A percentile compares a stretch with the other conserved stretches of the same genome.
These are phyloP conservation scores for Steinernema hermaphroditum DNA, from an alignment of 2,888 invertebrate genomes.

Conservation along the genomic window DNA sequence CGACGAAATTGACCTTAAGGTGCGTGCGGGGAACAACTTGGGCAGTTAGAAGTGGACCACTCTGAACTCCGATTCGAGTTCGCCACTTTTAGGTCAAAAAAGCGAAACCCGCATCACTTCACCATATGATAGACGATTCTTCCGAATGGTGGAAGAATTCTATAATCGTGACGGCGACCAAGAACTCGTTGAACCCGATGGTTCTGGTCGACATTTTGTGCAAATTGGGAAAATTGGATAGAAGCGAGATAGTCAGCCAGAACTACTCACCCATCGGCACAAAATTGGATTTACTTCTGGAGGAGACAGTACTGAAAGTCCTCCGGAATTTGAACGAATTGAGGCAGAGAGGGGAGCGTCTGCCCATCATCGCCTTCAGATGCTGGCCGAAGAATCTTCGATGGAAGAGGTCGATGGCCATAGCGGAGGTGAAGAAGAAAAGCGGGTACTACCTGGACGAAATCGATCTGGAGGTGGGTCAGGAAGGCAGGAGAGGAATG, in stretches of 20 bases:
- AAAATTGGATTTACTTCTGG: not conserved
- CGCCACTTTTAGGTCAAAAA: too few species aligned
- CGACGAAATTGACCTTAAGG: slow-evolving; percentile 1
- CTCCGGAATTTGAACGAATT: not conserved
- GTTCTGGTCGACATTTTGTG: not conserved
- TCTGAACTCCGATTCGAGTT: too few species aligned
- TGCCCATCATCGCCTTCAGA: not conserved
- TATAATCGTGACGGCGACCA: not conserved
- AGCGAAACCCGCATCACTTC: too few species aligned
- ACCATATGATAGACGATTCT: not conserved
- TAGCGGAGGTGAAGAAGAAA: not conserved
- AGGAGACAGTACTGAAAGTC: not conserved
- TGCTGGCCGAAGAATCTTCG: not conserved
- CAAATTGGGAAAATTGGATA: not conserved
- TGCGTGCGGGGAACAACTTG: too few species aligned
- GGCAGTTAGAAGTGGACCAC: too few species aligned
- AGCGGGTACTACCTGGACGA: not conserved
- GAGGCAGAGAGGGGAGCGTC: not conserved
- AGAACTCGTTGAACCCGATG: not conserved
- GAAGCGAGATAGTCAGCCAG: not conserved
- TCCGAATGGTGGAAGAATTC: not conserved
- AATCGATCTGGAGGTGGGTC: slow-evolving; percentile 3
- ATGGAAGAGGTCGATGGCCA: not conserved
- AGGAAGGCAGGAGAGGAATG: too few species aligned
- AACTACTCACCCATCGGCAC: not conserved